Base-by-base conservation (phyloP, 2,888 invertebrate genomes). In the Tigriopus californicus region DNA sequence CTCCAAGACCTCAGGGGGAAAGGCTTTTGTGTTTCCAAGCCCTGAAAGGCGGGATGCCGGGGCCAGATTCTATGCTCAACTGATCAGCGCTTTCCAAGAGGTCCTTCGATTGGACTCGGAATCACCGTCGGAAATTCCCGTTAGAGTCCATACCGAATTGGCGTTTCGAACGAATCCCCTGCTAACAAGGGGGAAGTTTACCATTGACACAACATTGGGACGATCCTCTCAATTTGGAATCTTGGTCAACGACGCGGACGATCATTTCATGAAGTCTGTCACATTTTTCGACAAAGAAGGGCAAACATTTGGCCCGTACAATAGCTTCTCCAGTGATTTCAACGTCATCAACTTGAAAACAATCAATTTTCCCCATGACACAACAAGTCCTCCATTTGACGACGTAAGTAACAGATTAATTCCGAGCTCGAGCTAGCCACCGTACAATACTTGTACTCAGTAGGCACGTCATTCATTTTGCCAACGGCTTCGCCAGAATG, bases 201-300 rank as follows among this genome's bases (percentile, higher is more conserved):
- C 73, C 61, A 73, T 78, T 41, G 77, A 78, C 61, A 70, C 73
- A 1, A 71, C 71, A 53, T 70, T 79, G 66, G 68, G 68, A 1
- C 64, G 64, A 25, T 65, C 66, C 60, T 67, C 67, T 0, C 41
- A 59, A 40, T 75, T 77, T 64, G 74, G 72, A 46, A 69, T 77
- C 22, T 76, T 74, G 66, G 75, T 75, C 0, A 74, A 77, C 65
- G 75, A 75, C 64, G 70, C 69, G 1, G 74, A 74, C 61, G 70
- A 72, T 12, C 77, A 77, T 1, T 65, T 77, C 13, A 49, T 59
- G 1, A 52, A 53, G 42, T 59, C 59, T 15, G 59, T 59, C 22
- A 52, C 51, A 15, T 59, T 59, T 22, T 33, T 18, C 20, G 59
- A 59, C 25, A 41, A 41, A 15, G 24, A 25, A 5, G 51, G 52